phyloP scores from a whole-genome alignment of 2,888 invertebrate genomes.

The Mayetiola destructor region DNA sequence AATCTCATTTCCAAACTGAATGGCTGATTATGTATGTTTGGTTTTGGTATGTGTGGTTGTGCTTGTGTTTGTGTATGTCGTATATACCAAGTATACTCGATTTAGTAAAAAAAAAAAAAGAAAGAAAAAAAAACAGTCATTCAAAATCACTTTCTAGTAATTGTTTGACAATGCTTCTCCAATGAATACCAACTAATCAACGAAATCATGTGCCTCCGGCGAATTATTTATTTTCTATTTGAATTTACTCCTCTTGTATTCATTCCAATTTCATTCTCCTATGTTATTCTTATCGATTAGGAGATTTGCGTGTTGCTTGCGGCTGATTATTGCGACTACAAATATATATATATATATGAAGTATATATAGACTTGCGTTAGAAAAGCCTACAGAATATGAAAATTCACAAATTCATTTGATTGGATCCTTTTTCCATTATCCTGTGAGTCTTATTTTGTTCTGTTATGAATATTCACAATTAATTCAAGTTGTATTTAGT shows the following conservation, averaged over 20 bases:
- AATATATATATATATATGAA: too few species aligned
- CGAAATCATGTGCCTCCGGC: slow-evolving; percentile 5
- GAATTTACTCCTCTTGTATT: background rate
- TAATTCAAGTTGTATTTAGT: too few species aligned
- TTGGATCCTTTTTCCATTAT: background rate
- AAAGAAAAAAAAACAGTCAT: too few species aligned
- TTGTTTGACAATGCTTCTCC: slow-evolving; percentile 9
- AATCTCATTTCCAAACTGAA: too few species aligned
- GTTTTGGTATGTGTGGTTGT: background rate
- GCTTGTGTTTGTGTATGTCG: background rate
- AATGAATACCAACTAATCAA: slow-evolving; percentile 12
- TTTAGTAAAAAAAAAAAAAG: too few species aligned
- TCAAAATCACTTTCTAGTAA: slow-evolving; percentile 5
- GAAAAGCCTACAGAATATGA: too few species aligned
- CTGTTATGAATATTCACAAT: too few species aligned
- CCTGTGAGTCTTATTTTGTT: background rate
- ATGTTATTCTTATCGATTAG: background rate
- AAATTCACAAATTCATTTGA: too few species aligned
- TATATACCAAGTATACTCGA: background rate
- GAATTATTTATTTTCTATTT: slow-evolving; percentile 6
- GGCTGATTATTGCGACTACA: too few species aligned
- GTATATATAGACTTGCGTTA: too few species aligned
- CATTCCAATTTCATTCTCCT: background rate
- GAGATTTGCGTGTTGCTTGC: too few species aligned
- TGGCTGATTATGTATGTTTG: too few species aligned